Percentiles rank a stretch among this genome's conserved stretches.
phyloP scores from a whole-genome alignment of 1,140 invertebrate genomes.

The Eueides isabella region DNA sequence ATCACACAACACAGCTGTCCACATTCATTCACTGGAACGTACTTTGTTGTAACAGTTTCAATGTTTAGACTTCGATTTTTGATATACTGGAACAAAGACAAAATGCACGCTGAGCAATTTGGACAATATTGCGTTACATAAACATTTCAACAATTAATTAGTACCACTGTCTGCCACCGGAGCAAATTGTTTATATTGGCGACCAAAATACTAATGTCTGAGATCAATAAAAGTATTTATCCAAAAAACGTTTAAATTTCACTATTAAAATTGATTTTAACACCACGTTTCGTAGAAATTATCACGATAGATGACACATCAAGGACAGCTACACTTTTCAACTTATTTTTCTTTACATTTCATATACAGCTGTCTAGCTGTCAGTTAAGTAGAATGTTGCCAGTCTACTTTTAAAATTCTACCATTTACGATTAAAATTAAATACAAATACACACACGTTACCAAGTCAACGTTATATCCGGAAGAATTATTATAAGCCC shows the following conservation, averaged over 20 bases:
- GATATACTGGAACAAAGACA: conserved; percentile 73
- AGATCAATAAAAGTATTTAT: background rate
- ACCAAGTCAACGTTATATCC: background rate
- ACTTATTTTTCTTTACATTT: conserved; percentile 72
- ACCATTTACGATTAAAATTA: conserved; percentile 36
- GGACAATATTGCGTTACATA: conserved; percentile 77
- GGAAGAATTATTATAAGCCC: background rate
- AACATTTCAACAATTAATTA: conserved; percentile 73
- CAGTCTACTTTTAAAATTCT: conserved; percentile 32
- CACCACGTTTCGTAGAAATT: conserved; percentile 69
- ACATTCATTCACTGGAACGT: conserved; percentile 31
- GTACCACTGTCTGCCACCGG: conserved; percentile 61
- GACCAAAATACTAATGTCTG: background rate
- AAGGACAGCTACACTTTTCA: conserved; percentile 72
- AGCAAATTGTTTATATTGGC: conserved; percentile 41
- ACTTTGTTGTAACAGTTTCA: background rate
- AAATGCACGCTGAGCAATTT: conserved; percentile 66
- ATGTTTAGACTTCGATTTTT: conserved; percentile 41
- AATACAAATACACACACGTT: background rate
- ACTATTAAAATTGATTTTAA: conserved; percentile 43
- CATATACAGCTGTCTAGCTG: conserved; percentile 77
- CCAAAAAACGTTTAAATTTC: conserved; percentile 16
- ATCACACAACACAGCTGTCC: conserved; percentile 50
- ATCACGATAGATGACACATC: conserved; percentile 78
- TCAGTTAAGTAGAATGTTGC: conserved; percentile 68